Base-by-base conservation (phyloP, 2,797 vertebrate genomes). In the Tokudaia tokunoshimensis region DNA sequence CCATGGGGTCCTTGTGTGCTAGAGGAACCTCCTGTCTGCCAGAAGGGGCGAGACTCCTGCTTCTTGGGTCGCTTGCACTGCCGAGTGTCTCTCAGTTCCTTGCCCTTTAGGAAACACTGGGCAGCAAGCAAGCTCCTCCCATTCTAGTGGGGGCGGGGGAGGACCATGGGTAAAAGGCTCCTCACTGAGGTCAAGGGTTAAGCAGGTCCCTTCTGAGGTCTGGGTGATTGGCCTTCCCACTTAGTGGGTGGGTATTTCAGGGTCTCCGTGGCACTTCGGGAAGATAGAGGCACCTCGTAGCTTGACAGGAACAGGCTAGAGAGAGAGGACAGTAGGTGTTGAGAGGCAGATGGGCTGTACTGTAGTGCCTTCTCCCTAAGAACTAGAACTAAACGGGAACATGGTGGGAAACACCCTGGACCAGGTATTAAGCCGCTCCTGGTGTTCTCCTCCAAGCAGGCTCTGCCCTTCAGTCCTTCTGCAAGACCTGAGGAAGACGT, bases 11-110 rank as follows among this genome's bases (percentile, higher is more conserved):
- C 52, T 22, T 44, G 14, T 63, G 74, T 85, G 29, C 29, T 61
- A 57, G 24, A 29, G 31, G 9, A 5, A 1, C 34, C 3, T 24
- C 22, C 7, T 9, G 1, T 1, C 57, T 20, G 6, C n/a, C 14
- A 1, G 52, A 24, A n/a, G 34, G 50, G 34, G 24, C 29, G 41
- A 12, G 1, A 1, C n/a, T 75, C 13, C 55, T 24, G 19, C 20
- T 37, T 63, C 70, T 70, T 1, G 0, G 29, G 87, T 55, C 5
- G 1, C 78, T 70, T 47, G 15, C 0, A 4, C 37, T 63, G 47
- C 44, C 37, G 24, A 10, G 22, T n/a, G 29, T 52, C 81, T 79
- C n/a, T 87, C 12, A 1, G 20, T 6, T 8, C 14, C 55, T 65
- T 19, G 17, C 29, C 44, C 50, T 89, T 83, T 72, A 65, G 50